Evolutionary conservation across 2,888 invertebrate species (phyloP).

Genomic region (Thereva nobilitata): DNA sequence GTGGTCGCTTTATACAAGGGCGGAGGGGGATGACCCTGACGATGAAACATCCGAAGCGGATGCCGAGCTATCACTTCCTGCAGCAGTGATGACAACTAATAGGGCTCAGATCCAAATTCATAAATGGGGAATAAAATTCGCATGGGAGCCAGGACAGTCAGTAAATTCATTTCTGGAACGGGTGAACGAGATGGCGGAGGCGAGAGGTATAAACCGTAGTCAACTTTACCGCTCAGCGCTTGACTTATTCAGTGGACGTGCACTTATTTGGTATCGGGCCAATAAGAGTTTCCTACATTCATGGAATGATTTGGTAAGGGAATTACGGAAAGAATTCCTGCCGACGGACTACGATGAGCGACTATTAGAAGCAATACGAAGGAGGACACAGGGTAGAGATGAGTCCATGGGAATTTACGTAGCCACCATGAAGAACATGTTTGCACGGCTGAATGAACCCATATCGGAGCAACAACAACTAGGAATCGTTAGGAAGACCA

Average conservation of each 20-base stretch:
- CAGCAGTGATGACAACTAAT: not conserved
- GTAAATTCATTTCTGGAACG: slow-evolving; percentile 1
- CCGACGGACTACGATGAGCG: not conserved
- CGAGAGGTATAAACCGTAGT: not conserved
- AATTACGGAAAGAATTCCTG: not conserved
- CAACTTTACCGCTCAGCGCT: not conserved
- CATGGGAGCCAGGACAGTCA: not conserved
- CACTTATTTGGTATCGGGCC: not conserved
- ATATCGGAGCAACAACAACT: not conserved
- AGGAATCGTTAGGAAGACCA: not conserved
- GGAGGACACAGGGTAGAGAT: not conserved
- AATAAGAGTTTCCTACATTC: not conserved
- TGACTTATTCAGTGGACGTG: not conserved
- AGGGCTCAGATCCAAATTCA: no score
- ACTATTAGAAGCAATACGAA: not conserved
- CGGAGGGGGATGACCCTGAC: not conserved
- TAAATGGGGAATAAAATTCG: not conserved
- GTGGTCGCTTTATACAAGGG: not conserved
- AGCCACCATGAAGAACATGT: not conserved
- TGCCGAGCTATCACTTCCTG: not conserved
- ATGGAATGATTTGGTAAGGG: not conserved
- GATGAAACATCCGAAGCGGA: not conserved
- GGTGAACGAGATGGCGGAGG: not conserved
- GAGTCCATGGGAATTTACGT: not conserved
- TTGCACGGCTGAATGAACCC: not conserved